phyloP scores from a whole-genome alignment of 2,888 invertebrate genomes.

The Microplitis manilae region DNA sequence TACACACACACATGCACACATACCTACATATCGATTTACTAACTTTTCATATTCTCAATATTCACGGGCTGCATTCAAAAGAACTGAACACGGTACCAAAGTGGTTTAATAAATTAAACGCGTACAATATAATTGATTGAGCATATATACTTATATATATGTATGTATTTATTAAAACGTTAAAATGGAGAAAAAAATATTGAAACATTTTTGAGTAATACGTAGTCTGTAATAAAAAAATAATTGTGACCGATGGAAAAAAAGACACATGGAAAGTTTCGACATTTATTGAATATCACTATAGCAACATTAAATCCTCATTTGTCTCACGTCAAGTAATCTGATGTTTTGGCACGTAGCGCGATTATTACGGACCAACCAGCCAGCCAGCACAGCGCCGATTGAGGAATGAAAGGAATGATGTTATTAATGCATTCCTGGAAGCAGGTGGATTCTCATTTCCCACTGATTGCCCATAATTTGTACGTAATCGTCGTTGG shows the following conservation, averaged over 20 bases:
- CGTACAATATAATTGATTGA: neutral
- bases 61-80: neutral
- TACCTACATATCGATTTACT: neutral
- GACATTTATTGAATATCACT: conserved; percentile 5
- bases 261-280: neutral
- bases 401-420: conserved; percentile 54
- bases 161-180: neutral
- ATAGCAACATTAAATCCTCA: neutral
- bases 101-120: neutral
- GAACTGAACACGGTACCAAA: neutral
- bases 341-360: conserved; percentile 63
- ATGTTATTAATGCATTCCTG: conserved; percentile 65
- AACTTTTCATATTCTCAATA: neutral
- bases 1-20: neutral
- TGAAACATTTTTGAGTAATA: neutral
- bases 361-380: conserved; percentile 55
- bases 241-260: neutral
- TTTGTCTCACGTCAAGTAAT: conserved; percentile 46
- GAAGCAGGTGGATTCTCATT: conserved; percentile 60
- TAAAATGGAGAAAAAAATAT: neutral
- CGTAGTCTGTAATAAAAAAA: neutral
- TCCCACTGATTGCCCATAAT: conserved; percentile 63
- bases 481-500: conserved; percentile 59
- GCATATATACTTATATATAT: neutral
- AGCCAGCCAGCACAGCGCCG: conserved; percentile 35